Conservation (phyloP, 30 jellyfish, hydroid and myxozoan genomes). For the Haliclystus octoradiatus region DNA sequence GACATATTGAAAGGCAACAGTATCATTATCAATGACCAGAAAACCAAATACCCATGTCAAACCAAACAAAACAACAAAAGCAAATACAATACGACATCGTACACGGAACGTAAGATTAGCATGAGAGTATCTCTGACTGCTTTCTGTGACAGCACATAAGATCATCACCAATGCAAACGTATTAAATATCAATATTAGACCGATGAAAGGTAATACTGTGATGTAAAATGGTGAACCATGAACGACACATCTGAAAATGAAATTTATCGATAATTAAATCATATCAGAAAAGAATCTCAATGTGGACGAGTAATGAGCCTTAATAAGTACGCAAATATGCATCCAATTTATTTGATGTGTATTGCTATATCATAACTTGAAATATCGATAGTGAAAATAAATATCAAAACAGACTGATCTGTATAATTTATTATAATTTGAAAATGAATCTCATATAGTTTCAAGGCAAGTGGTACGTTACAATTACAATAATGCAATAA, state of each 20-base stretch:
- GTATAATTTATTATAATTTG: no score
- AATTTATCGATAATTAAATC: no score
- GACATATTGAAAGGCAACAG: conserved; percentile 55
- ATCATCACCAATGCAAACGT: conserved; percentile 36
- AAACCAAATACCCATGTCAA: conserved; percentile 84
- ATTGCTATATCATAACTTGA: no score
- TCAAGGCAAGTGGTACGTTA: no score
- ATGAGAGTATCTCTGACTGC: conserved; percentile 67
- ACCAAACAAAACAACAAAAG: conserved; percentile 73
- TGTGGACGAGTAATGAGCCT: no score
- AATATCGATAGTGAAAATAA: no score
- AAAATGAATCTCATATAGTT: no score
- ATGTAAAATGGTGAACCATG: conserved; percentile 54
- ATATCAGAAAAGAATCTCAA: no score
- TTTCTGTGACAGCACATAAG: conserved; percentile 35
- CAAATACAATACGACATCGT: conserved; percentile 64
- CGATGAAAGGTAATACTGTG: conserved; percentile 59
- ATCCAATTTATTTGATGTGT: no score
- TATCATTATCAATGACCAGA: conserved; percentile 45
- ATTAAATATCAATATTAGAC: conserved; percentile 36
- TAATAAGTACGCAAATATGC: no score
- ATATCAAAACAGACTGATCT: no score
- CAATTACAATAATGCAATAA: no score
- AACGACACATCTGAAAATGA: conserved; percentile 63
- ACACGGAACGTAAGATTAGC: conserved; percentile 33